Percentiles rank a stretch among this genome's conserved stretches.
phyloP scores from a whole-genome alignment of 2,888 invertebrate species.

The Andrena marginata region DNA sequence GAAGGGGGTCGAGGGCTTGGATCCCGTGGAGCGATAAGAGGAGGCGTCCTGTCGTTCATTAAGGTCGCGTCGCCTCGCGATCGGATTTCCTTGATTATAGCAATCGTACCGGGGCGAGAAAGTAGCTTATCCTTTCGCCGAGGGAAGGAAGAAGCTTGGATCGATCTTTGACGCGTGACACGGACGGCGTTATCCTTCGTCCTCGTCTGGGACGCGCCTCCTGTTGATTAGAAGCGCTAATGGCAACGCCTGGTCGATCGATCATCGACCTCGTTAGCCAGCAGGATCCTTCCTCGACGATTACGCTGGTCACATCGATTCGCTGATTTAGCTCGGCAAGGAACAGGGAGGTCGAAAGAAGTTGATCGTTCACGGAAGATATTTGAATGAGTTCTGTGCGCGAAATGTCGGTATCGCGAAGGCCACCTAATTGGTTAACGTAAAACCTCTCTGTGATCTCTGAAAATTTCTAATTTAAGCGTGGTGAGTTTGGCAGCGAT shows the following conservation, averaged over 20 bases:
- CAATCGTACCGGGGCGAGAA: slow-evolving; percentile 28
- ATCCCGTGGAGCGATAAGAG: background rate
- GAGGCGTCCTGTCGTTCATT: slow-evolving; percentile 27
- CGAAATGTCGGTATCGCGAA: background rate
- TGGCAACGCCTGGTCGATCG: slow-evolving; percentile 36
- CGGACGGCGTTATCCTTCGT: slow-evolving; percentile 44
- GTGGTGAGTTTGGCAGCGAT: background rate
- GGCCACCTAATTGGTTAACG: background rate
- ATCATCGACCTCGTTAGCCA: slow-evolving; percentile 47
- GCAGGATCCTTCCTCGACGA: slow-evolving; percentile 24
- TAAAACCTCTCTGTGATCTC: background rate
- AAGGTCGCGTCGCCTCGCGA: slow-evolving; percentile 22
- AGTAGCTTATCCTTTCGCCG: slow-evolving; percentile 26
- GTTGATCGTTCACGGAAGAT: background rate
- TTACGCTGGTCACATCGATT: slow-evolving; percentile 19
- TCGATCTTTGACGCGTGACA: slow-evolving; percentile 48
- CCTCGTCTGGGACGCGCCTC: slow-evolving; percentile 40
- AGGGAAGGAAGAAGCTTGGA: slow-evolving; percentile 45
- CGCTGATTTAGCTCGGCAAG: background rate
- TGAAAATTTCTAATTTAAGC: background rate
- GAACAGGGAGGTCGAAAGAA: background rate
- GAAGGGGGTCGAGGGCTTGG: slow-evolving; percentile 3
- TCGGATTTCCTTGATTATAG: slow-evolving; percentile 39
- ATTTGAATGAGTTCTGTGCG: background rate
- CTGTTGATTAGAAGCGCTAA: slow-evolving; percentile 51